These are phyloP conservation scores for Thelaira solivaga DNA, from an alignment of 2,888 invertebrate species.

Conservation along the genomic window DNA sequence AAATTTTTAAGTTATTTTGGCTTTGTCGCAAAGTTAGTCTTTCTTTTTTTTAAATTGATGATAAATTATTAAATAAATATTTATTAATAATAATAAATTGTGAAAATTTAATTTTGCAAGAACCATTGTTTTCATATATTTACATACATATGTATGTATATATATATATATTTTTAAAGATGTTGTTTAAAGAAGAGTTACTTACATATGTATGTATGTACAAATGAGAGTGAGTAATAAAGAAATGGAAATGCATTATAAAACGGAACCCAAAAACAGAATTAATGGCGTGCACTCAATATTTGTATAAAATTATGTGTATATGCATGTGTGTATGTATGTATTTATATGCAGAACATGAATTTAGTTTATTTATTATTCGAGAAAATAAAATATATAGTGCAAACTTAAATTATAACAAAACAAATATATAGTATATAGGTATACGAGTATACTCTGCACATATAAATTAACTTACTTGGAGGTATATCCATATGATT, in stretches of 20 bases:
- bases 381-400: background rate
- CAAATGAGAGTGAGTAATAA: background rate
- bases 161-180: no score
- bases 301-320: background rate
- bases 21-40: background rate
- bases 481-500: slow-evolving; percentile 78
- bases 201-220: no score
- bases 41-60: background rate
- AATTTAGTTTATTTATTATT: no score
- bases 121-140: no score
- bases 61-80: background rate
- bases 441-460: no score
- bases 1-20: background rate
- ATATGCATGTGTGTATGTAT: background rate
- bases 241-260: slow-evolving; percentile 1
- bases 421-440: background rate
- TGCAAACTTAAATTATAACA: background rate
- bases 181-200: no score
- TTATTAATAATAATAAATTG: background rate
- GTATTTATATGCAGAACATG: background rate
- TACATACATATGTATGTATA: no score
- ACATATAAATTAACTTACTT: slow-evolving; percentile 71
- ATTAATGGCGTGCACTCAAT: background rate
- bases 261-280: background rate
- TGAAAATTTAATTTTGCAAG: background rate